Percentiles rank a stretch among this genome's conserved stretches.
Evolutionary conservation across 37 sponge, comb jelly and placozoan genomes (phyloP).

Genomic region (Cladorhizidae sp.): DNA sequence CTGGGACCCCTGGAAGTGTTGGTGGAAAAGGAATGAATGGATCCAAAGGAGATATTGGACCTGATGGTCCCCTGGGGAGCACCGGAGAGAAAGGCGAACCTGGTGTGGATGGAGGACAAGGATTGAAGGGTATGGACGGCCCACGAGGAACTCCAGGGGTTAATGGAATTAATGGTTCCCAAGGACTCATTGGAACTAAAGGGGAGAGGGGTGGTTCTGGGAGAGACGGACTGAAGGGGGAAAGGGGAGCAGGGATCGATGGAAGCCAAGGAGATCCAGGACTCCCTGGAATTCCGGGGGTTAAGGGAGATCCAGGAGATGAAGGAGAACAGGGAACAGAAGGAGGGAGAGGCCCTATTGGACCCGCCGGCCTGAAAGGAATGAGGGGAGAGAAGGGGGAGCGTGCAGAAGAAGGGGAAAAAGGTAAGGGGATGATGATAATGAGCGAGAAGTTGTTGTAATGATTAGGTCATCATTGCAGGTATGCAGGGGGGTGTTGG

Average conservation of each 20-base stretch:
- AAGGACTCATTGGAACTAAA: not conserved
- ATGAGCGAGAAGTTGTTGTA: not conserved
- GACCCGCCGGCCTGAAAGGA: not conserved
- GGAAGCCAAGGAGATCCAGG: not conserved
- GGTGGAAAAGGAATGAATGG: not conserved
- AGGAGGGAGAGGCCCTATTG: not conserved
- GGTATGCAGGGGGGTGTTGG: not conserved
- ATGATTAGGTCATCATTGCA: not conserved
- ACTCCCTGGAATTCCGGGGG: too few relatives aligned
- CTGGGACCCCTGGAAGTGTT: not conserved
- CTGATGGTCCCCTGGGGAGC: not conserved
- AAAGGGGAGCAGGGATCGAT: not conserved
- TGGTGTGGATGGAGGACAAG: not conserved
- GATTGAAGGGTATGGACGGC: not conserved
- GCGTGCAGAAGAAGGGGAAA: slow-evolving; percentile 3
- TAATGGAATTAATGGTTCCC: not conserved
- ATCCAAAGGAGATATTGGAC: not conserved
- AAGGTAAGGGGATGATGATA: not conserved
- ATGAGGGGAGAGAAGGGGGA: not conserved
- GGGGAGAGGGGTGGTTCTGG: slow-evolving; percentile 1
- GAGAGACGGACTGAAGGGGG: not conserved
- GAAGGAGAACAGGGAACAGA: not conserved
- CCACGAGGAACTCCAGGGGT: not conserved
- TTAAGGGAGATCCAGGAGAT: not conserved
- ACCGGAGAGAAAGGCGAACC: not conserved